Base-by-base conservation (phyloP, 2,888 invertebrate species). In the Epirrhoe tristata region DNA sequence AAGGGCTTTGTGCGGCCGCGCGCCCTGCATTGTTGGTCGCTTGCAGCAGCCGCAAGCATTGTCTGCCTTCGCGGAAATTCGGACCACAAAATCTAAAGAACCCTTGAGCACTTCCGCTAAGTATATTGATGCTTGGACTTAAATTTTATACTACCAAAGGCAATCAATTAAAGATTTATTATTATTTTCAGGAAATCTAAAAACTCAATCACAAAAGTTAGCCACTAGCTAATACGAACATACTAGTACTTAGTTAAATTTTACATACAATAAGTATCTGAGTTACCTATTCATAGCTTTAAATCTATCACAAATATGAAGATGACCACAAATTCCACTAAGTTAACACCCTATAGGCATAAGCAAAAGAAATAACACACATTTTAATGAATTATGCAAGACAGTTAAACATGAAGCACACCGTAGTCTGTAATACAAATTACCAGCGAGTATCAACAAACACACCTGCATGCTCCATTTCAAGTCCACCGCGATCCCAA, bases 1-100 rank as follows among this genome's bases (percentile, higher is more conserved):
- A 81, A 76, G 81, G 83, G 86, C 88, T 89, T 90, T 90, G 87
- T 89, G 86, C 82, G 84, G 81, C 82, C 81, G 84, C 81, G 50
- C 58, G 63, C 63, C 74, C 82, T 77, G 85, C 87, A 87, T 88
- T 89, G 87, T 89, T 81, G 83, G 82, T 74, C 81, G 83, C 80
- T 78, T 83, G 84, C 86, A 83, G 76, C 79, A 80, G 71, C 77
- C 81, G 77, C 79, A 77, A 78, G 79, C 83, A 84, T 84, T 87
- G 86, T 86, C 84, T 85, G 82, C 34, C 77, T 81, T 70, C 68
- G 77, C 76, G 72, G 76, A 73, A 78, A 76, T 65, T 75, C 75
- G 76, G 78, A 77, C 83, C 74, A 61, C 67, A 71, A 72, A 69
- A 73, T 63, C 71, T 71, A 67, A 36, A 52, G 51, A 39, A 8